These are phyloP conservation scores for Clarias macrocephalus DNA, from an alignment of 2,113 vertebrate genomes.

Conservation along the genomic window DNA sequence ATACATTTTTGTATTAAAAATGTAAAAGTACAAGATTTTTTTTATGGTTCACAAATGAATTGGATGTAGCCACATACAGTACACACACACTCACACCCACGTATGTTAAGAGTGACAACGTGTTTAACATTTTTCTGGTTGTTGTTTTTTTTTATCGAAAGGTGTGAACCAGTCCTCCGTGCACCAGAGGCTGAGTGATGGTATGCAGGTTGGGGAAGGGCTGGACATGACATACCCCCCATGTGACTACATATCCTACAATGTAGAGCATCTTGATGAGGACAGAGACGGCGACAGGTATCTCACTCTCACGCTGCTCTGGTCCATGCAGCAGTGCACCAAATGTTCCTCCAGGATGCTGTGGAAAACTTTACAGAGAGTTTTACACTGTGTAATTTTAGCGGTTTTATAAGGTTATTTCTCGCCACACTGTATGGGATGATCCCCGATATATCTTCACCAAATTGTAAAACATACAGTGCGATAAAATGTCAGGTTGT, in stretches of 20 bases:
- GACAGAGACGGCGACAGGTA: slow-evolving; percentile 87
- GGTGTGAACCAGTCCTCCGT: slow-evolving; percentile 58
- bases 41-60: not conserved
- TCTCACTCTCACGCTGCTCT: not conserved
- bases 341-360: not conserved
- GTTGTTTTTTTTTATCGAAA: slow-evolving; percentile 6
- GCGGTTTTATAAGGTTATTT: not conserved
- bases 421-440: not conserved
- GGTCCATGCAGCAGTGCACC: not conserved
- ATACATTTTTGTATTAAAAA: not conserved
- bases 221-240: slow-evolving; percentile 77
- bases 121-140: not conserved
- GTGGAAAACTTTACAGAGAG: not conserved
- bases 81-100: not conserved
- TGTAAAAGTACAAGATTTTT: too few relatives aligned
- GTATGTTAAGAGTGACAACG: not conserved
- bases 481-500: not conserved
- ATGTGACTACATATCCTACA: slow-evolving; percentile 80
- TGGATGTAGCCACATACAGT: not conserved
- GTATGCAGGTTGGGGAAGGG: slow-evolving; percentile 71
- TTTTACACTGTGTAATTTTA: not conserved
- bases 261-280: slow-evolving; percentile 88
- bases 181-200: slow-evolving; percentile 76
- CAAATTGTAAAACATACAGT: not conserved
- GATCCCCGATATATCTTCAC: not conserved